A percentile compares a stretch with the other conserved stretches of the same genome.
Evolutionary conservation across 2,888 invertebrate genomes (phyloP).

Genomic region (Scaptodrosophila latifasciaeformis): DNA sequence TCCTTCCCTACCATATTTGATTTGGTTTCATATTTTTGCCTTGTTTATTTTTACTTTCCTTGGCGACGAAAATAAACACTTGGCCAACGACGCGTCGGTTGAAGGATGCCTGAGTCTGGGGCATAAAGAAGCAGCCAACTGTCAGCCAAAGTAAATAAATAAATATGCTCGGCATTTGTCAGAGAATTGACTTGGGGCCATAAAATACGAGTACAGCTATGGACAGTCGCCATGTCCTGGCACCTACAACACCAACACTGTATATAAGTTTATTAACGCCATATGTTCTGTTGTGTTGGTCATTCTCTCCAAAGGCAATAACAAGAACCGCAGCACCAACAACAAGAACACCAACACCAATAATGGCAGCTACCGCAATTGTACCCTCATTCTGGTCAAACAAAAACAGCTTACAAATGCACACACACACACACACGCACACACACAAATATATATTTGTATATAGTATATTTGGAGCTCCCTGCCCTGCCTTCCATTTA

Average conservation of each 20-base stretch:
- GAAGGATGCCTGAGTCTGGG: slow-evolving; percentile 10
- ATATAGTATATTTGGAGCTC: too few species aligned
- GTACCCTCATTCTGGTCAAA: too few species aligned
- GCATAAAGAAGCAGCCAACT: slow-evolving; percentile 19
- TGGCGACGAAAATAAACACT: slow-evolving; percentile 60
- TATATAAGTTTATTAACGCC: slow-evolving; percentile 59
- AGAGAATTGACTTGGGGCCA: slow-evolving; percentile 68
- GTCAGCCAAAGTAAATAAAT: slow-evolving; percentile 62
- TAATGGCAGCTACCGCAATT: too few species aligned
- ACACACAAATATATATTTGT: too few species aligned
- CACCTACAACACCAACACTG: background rate
- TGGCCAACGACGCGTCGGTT: slow-evolving; percentile 56
- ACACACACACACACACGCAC: slow-evolving; percentile 18
- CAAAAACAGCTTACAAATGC: slow-evolving; percentile 53
- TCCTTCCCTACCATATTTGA: too few species aligned
- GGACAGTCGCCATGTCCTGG: background rate
- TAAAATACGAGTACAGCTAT: slow-evolving; percentile 49
- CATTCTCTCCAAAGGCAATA: slow-evolving; percentile 45
- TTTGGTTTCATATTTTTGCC: slow-evolving; percentile 9
- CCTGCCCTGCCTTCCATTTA: background rate
- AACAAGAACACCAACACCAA: too few species aligned
- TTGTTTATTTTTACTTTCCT: slow-evolving; percentile 23
- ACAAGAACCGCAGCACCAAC: slow-evolving; percentile 14
- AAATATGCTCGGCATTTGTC: slow-evolving; percentile 68
- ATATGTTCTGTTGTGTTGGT: slow-evolving; percentile 48